Base-by-base conservation (phyloP, 2,888 invertebrate genomes). In the Hirtodrosophila histrioides region DNA sequence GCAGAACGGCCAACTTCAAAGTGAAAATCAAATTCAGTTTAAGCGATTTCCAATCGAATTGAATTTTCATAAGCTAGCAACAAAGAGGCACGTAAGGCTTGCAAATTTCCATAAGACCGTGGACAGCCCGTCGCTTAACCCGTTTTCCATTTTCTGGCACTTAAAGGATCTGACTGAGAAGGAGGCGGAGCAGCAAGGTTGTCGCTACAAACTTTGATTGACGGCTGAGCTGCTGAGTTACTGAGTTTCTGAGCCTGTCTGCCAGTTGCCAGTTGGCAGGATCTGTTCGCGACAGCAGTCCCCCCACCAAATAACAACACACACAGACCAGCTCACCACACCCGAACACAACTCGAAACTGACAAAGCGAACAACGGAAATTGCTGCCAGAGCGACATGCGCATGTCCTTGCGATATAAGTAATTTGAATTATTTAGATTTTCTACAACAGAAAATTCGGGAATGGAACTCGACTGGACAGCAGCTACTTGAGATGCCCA, bases 11-110 rank as follows among this genome's bases (percentile, higher is more conserved):
- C 36, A 50, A 72, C 69, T 71, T 78, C 72, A 80, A 81, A 81
- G 72, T 63, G 78, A 67, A 77, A 75, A 82, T 81, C 78, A 75
- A 78, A 71, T 77, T 70, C 61, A 68, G 62, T 57, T 82, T 66
- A 77, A 86, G 70, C 86, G 67, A 64, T 75, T 85, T 72, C 55
- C 64, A 76, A 74, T 67, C 55, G 65, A 78, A 82, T 85, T 75
- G 78, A 71, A 68, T 86, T 77, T 82, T 72, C 79, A 77, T 71
- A 78, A 65, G 62, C 51, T 55, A 46, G 45, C 46, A 45, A 40
- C 17, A 53, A 41, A 36, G 29, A 46, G 27, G 23, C 40, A 41
- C 49, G 11, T 37, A 44, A 46, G 17, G n/a, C 11, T 6, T 29
- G 7, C 4, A 6, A 37, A 73, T 61, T 67, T 50, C 53, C 61